Evolutionary conservation across 2,888 invertebrate genomes (phyloP), one percentile per base, ranked within the genome.

Genomic region (Drosophila mercatorum): DNA sequence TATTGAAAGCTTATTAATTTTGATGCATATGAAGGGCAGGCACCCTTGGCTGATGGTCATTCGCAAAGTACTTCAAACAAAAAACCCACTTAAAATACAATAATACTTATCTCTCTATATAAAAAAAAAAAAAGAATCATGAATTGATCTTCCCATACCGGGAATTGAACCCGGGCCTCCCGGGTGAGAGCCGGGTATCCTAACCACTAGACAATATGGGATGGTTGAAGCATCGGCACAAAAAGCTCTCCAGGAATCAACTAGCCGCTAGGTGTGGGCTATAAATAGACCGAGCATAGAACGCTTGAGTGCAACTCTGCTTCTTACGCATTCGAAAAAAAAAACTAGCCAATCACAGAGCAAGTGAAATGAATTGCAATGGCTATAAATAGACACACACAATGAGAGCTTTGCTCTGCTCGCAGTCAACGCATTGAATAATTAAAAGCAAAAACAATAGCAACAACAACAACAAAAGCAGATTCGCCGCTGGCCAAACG

Each of bases 191-290:
- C 80, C 80, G 81, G 80, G 81, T 80, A 81, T 80, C 82, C 80
- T 83, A 81, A 83, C 81, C 83, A 81, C 81, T 81, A 81, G 83
- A 81, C 81, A 83, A 81, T 81, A 81, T 81, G 81, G 81, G 81
- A 83, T 68, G 10, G 63, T 44, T 72, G 3, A 6, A 0, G 0
- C 0, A 0, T 0, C 0, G 0, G 0, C 14, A 10, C 49, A 6
- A 17, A 63, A 67, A 46, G 17, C 34, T 36, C 26, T 52, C 22
- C 34, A 63, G 22, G 8, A 36, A 11, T 5, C 5, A 43, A 63
- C 6, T 22, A 51, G 34, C 5, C 34, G 3, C 34, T 8, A 40
- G 11, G 12, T 40, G n/a, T 28, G 28, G 3, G 11, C 66, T 57
- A 58, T 31, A 58, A 53, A 70, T 53, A 55, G 58, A 53, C 26